Evolutionary conservation across 2,113 vertebrate species (phyloP), one percentile per base, ranked within the genome.

Genomic region (Hirundichthys speculiger): DNA sequence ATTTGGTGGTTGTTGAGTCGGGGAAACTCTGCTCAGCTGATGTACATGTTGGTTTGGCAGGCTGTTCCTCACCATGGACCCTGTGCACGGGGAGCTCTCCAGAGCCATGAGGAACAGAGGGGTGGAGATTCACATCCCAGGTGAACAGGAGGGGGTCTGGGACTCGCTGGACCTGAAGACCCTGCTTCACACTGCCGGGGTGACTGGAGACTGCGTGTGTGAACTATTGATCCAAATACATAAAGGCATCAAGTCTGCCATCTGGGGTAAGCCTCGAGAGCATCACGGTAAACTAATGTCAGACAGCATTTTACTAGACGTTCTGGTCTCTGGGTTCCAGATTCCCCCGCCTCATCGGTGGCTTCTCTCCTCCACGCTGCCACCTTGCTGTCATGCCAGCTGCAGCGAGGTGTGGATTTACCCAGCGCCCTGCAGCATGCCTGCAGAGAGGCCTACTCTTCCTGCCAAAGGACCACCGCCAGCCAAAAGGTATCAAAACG

Each of bases 71-170:
- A 94, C 96, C 48, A 96, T 99, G 98, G 96, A 99, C 91, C 95
- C 96, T n/a, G 55, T 83, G 1, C 95, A 98, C 9, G 96, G 97
- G 15, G 98, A 99, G 89, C 96, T 99, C 88, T 99, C 98, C 63
- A 91, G 97, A 80, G 98, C 98, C 45, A 99, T 99, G 98, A 89
- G 98, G 75, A 99, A 99, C 89, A 93, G 98, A 73, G 97, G 98
- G 15, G 93, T 98, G 71, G 98, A 99, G 86, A 81, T 99, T 40
- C 97, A 95, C 74, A 82, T 99, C 84, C 93, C 95, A 5, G 97
- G 94, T 43, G 95, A 97, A 63, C 86, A 83, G 0, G 93, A 95
- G 73, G 93, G 87, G 3, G 71, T 69, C 57, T 89, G 93, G 87
- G 95, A 96, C 74, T 62, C 42, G 2, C 82, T 94, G 64, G 97